Evolutionary conservation across 2,113 vertebrate genomes (phyloP), one percentile per base, ranked within the genome.

Genomic region (Sinocyclocheilus anophthalmus): DNA sequence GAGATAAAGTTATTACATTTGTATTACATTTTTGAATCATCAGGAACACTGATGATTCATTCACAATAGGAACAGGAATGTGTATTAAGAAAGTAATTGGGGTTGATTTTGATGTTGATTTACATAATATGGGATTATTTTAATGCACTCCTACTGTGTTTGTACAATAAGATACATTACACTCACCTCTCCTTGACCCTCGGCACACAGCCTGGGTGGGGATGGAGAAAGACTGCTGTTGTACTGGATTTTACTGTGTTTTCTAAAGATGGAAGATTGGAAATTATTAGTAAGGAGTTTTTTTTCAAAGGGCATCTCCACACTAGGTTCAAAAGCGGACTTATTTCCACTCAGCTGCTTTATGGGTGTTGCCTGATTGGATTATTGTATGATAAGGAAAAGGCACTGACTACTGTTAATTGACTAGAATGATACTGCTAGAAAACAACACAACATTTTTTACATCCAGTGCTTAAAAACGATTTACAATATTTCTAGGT

Each of bases 161-260:
- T 11, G 16, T 39, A 13, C 22, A 39, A 20, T 4, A 4, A 65
- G 6, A 5, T 63, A 16, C 3, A 11, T 81, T 42, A 85, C 91
- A 96, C 96, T 96, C 92, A 99, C 97, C 94, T 98, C 96, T 93
- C 95, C 96, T 94, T 96, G 97, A 95, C 97, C 97, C 95, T 98
- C 95, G 22, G 48, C 45, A 87, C 94, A 95, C 88, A 92, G 93
- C 61, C 96, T 96, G 80, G 95, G 92, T 92, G 96, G 94, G 93
- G 97, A 92, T 3, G 94, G 91, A 63, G 96, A 96, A 89, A 97
- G 90, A 91, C 94, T 96, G 87, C 95, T 94, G 93, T 96, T 95
- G 86, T 95, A 96, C 90, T 96, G 96, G 88, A 99, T 96, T 93
- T 97, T 98, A 93, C 98, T 99, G 95, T 99, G 98, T 94, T 99